Evolutionary conservation across 23 tunicate genomes (phyloP), one percentile per base, ranked within the genome.

Genomic region (Ascidia mentula): DNA sequence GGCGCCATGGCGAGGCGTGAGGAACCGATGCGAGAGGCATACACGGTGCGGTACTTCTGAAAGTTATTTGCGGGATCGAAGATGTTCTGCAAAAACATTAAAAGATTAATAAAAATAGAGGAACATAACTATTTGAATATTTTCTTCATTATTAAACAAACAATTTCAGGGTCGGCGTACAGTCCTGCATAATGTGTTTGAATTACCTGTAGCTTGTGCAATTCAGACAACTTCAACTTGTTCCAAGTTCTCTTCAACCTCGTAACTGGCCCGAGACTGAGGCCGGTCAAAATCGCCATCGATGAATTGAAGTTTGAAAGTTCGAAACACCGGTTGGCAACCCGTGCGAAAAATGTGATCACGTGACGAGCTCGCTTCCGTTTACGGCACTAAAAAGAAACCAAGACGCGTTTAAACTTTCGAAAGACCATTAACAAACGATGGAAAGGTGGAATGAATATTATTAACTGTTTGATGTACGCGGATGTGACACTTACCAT

Each of bases 31-130:
- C 89, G 69, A 15, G 65, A 74, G 45, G 69, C 75, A 72, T 78
- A 88, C 36, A 84, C 81, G 24, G 82, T 82, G 6, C 98, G 93
- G 83, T 93, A 93, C 28, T 86, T 73, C 2, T 59, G 82, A 60
- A 93, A 93, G 80, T 93, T 93, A 72, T 88, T 93, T 80, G 86
- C 81, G 32, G 98, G 98, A 45, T 88, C 94, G 74, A 93, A 93
- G 0, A 79, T 89, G 36, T 45, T 84, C 98, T 93, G 84, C 28
- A 79, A 84, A 59, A 46, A 28, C 59, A 74, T 18, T 15, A 74
- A 34, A n/a, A n/a, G n/a, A n/a, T n/a, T n/a, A n/a, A n/a, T n/a
- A n/a, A n/a, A n/a, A n/a, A n/a, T n/a, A n/a, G n/a, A n/a, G n/a
- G n/a, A n/a, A n/a, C n/a, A n/a, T n/a, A n/a, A n/a, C n/a, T n/a